Conservation (phyloP, 2,113 vertebrate genomes). For the Cyrtonyx montezumae region DNA sequence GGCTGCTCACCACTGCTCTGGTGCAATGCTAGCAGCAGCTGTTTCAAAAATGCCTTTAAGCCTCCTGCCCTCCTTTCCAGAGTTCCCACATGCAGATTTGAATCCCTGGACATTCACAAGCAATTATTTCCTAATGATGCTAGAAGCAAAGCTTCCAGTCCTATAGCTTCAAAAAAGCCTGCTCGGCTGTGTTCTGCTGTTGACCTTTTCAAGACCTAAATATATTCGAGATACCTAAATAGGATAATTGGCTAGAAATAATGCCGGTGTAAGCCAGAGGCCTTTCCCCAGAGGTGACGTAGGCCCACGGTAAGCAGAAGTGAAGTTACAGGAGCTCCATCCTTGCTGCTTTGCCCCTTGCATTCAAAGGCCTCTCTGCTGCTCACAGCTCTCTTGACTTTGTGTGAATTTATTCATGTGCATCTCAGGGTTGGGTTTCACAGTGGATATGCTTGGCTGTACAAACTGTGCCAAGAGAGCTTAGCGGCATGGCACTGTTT, state of each 20-base stretch:
- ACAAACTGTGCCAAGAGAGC: slow-evolving; percentile 37
- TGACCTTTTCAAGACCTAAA: slow-evolving; percentile 62
- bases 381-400: slow-evolving; percentile 47
- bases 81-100: slow-evolving; percentile 26
- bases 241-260: slow-evolving; percentile 35
- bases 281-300: slow-evolving; percentile 12
- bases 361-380: slow-evolving; percentile 58
- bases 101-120: slow-evolving; percentile 44
- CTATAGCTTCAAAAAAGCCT: slow-evolving; percentile 53
- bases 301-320: background rate
- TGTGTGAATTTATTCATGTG: slow-evolving; percentile 65
- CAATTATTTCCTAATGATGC: slow-evolving; percentile 64
- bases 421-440: slow-evolving; percentile 48
- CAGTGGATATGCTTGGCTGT: slow-evolving; percentile 49
- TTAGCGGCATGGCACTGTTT: slow-evolving; percentile 1
- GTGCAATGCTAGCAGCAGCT: background rate
- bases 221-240: slow-evolving; percentile 33
- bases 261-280: slow-evolving; percentile 6
- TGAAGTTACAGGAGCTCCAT: slow-evolving; percentile 62
- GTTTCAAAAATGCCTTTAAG: slow-evolving; percentile 32
- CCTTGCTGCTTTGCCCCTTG: slow-evolving; percentile 65
- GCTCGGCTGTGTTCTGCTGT: background rate
- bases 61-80: slow-evolving; percentile 39
- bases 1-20: background rate
- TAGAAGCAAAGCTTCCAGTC: slow-evolving; percentile 52